A percentile compares a stretch with the other conserved stretches of the same genome.
Evolutionary conservation across 1,140 invertebrate species (phyloP).

Genomic region (Gryllus bimaculatus): DNA sequence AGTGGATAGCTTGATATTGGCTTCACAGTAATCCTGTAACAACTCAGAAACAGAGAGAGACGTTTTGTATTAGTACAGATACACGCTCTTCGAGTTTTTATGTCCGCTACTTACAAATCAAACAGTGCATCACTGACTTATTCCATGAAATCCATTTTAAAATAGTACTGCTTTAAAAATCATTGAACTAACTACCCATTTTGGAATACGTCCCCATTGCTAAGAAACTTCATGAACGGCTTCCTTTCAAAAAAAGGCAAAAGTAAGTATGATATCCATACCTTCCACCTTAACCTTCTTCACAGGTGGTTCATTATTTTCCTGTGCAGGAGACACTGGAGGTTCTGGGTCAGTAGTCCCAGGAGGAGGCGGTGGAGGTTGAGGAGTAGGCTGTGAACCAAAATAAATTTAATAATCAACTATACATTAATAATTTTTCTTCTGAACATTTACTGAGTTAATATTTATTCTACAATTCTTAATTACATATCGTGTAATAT

Average conservation of each 20-base stretch:
- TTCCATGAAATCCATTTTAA: constrained; percentile 11
- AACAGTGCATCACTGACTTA: constrained; percentile 9
- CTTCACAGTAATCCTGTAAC: constrained; percentile 21
- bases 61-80: constrained; percentile 17
- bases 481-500: neutral
- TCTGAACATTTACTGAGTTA: neutral
- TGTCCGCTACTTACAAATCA: constrained; percentile 7
- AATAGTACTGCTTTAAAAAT: neutral
- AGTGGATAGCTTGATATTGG: constrained; percentile 21
- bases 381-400: constrained; percentile 7
- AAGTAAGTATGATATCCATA: constrained; percentile 7
- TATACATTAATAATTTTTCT: neutral
- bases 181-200: constrained; percentile 8
- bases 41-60: constrained; percentile 23
- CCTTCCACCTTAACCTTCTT: constrained; percentile 20
- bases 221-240: constrained; percentile 6
- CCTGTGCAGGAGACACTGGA: neutral
- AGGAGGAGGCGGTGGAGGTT: constrained; percentile 6
- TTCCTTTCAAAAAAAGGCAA: neutral
- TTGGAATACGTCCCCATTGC: neutral
- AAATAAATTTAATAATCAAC: neutral
- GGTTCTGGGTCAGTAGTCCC: neutral
- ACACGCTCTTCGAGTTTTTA: constrained; percentile 7
- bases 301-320: constrained; percentile 10
- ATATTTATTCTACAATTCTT: neutral